phyloP scores from a whole-genome alignment of 1,140 invertebrate species.

The Microplitis demolitor region DNA sequence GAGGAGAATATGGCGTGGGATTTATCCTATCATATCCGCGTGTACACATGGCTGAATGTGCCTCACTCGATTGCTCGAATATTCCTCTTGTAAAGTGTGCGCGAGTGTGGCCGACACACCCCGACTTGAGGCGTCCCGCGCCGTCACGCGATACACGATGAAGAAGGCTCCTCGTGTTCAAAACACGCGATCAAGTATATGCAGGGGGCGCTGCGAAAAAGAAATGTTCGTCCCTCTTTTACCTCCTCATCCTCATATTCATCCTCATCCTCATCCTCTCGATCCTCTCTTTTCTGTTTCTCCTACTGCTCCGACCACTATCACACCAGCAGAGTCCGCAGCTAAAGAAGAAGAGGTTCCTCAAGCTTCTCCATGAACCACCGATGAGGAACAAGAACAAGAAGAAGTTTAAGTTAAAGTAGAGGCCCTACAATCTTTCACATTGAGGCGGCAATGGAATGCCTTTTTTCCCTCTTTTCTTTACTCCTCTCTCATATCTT shows the following conservation, averaged over 20 bases:
- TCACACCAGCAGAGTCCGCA: neutral
- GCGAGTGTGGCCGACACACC: slow-evolving; percentile 27
- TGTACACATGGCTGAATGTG: slow-evolving; percentile 13
- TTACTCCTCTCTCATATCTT: neutral
- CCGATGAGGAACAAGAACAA: neutral
- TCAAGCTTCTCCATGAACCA: neutral
- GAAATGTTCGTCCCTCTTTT: too few relatives aligned
- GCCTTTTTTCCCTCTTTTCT: slow-evolving; percentile 13
- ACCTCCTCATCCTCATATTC: neutral
- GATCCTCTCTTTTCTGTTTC: neutral
- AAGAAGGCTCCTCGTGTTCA: slow-evolving; percentile 19
- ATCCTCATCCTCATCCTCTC: too few relatives aligned
- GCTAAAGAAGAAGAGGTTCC: neutral
- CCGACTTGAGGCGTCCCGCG: slow-evolving; percentile 23
- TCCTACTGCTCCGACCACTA: neutral
- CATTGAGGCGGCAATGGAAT: slow-evolving; percentile 24
- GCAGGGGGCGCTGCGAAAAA: slow-evolving; percentile 4
- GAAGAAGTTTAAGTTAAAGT: neutral
- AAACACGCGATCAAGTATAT: slow-evolving; percentile 23
- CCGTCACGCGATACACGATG: slow-evolving; percentile 26
- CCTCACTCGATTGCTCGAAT: slow-evolving; percentile 13
- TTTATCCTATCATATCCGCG: slow-evolving; percentile 22
- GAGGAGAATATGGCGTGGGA: slow-evolving; percentile 18
- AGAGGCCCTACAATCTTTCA: slow-evolving; percentile 9
- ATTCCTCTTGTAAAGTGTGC: slow-evolving; percentile 20